These are phyloP conservation scores for Hipparchia sbordonii DNA, from an alignment of 2,888 invertebrate species.

Conservation along the genomic window DNA sequence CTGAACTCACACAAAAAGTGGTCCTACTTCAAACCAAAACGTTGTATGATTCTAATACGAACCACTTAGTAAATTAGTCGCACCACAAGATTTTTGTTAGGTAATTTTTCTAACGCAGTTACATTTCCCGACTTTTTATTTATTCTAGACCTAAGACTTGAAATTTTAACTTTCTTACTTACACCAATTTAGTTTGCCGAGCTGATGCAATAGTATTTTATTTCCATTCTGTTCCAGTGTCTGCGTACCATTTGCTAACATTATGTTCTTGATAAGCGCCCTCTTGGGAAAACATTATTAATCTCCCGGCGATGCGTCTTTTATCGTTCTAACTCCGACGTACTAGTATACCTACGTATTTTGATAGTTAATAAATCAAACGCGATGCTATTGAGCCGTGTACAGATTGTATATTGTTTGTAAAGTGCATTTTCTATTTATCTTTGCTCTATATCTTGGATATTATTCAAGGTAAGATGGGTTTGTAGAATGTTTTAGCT, in stretches of 20 bases:
- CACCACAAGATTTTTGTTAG: too few relatives aligned
- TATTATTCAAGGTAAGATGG: conserved; percentile 1
- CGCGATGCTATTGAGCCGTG: conserved; percentile 47
- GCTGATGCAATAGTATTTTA: conserved; percentile 8
- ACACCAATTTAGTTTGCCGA: background rate
- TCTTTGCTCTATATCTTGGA: conserved; percentile 13
- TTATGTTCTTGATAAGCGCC: conserved; percentile 62
- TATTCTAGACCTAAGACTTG: too few relatives aligned
- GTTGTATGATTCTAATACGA: too few relatives aligned
- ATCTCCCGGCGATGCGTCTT: conserved; percentile 70
- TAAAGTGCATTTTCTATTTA: conserved; percentile 24
- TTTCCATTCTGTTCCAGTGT: conserved; percentile 54
- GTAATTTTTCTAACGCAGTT: too few relatives aligned
- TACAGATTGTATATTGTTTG: conserved; percentile 44
- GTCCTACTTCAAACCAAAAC: too few relatives aligned
- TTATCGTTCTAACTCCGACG: conserved; percentile 60
- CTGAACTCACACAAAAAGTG: too few relatives aligned
- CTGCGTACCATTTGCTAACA: conserved; percentile 67
- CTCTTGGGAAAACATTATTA: conserved; percentile 64
- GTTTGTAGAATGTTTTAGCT: background rate
- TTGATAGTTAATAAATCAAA: conserved; percentile 65
- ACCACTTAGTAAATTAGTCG: too few relatives aligned
- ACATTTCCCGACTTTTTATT: too few relatives aligned
- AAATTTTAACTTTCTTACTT: background rate
- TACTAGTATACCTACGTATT: conserved; percentile 48